phyloP scores from a whole-genome alignment of 2,888 invertebrate genomes.

The Ichneumoninae sp. region DNA sequence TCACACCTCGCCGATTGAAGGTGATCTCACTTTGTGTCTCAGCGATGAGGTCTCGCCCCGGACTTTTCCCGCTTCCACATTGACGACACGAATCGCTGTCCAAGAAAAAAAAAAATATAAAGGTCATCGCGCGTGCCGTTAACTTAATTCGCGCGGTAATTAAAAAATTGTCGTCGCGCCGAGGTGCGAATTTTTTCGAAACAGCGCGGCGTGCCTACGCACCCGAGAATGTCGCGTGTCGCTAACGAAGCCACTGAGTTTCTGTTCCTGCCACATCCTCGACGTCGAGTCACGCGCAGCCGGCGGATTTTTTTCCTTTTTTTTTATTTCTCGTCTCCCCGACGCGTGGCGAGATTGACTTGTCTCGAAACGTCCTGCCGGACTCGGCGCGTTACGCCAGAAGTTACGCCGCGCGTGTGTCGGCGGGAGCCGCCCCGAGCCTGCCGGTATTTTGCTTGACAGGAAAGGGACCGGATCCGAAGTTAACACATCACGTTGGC shows the following conservation, averaged over 20 bases:
- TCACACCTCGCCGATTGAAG: constrained; percentile 70
- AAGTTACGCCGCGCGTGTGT: background rate
- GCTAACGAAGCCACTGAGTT: constrained; percentile 16
- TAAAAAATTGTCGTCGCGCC: background rate
- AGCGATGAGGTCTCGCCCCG: constrained; percentile 44
- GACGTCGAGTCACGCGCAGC: background rate
- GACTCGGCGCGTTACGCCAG: background rate
- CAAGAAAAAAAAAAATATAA: background rate
- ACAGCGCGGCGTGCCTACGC: background rate
- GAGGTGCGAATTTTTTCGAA: background rate
- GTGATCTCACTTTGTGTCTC: constrained; percentile 72
- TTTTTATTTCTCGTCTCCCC: background rate
- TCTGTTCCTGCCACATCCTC: background rate
- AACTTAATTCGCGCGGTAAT: background rate
- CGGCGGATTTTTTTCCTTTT: background rate
- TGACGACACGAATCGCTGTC: background rate
- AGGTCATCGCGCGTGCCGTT: constrained; percentile 1
- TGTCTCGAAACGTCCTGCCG: background rate
- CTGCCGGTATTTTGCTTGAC: background rate
- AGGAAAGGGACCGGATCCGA: background rate
- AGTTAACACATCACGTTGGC: constrained; percentile 10
- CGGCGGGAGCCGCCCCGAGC: background rate
- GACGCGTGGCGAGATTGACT: background rate
- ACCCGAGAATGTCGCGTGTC: constrained; percentile 17
- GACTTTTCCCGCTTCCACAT: constrained; percentile 44